Conservation (phyloP, 2,888 invertebrate species). For the Trilocha varians region DNA sequence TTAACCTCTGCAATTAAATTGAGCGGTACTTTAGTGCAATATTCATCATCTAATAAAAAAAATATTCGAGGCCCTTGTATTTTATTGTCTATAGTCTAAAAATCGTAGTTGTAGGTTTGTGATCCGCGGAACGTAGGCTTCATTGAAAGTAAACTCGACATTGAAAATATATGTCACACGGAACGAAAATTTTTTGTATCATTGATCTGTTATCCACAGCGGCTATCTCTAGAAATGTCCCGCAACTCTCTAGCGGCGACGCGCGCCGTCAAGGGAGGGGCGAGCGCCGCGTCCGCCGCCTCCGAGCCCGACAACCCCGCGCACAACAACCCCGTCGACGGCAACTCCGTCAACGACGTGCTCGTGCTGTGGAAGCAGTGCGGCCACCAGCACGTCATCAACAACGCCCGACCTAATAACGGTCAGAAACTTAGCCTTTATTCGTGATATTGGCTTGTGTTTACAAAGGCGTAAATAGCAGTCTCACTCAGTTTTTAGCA, state of each 20-base stretch:
- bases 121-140: too few relatives aligned
- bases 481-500: too few relatives aligned
- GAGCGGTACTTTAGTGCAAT: too few relatives aligned
- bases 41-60: too few relatives aligned
- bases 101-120: too few relatives aligned
- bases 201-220: conserved; percentile 41
- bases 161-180: too few relatives aligned
- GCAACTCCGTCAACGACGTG: conserved; percentile 37
- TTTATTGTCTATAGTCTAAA: too few relatives aligned
- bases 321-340: conserved; percentile 59
- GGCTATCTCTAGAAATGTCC: conserved; percentile 79
- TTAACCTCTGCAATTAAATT: too few relatives aligned
- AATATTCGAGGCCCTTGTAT: too few relatives aligned
- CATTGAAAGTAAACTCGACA: too few relatives aligned
- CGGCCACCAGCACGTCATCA: conserved; percentile 31
- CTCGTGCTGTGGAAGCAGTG: conserved; percentile 47
- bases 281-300: conserved; percentile 19
- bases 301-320: conserved; percentile 38
- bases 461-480: too few relatives aligned
- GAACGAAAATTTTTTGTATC: too few relatives aligned
- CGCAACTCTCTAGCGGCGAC: conserved; percentile 76
- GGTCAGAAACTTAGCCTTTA: conserved; percentile 22
- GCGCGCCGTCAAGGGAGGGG: conserved; percentile 27
- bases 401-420: conserved; percentile 34
- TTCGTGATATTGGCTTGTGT: background rate